A percentile compares a stretch with the other conserved stretches of the same genome.
These are phyloP conservation scores for Napeogenes sylphis DNA, from an alignment of 2,888 invertebrate species.

Conservation along the genomic window DNA sequence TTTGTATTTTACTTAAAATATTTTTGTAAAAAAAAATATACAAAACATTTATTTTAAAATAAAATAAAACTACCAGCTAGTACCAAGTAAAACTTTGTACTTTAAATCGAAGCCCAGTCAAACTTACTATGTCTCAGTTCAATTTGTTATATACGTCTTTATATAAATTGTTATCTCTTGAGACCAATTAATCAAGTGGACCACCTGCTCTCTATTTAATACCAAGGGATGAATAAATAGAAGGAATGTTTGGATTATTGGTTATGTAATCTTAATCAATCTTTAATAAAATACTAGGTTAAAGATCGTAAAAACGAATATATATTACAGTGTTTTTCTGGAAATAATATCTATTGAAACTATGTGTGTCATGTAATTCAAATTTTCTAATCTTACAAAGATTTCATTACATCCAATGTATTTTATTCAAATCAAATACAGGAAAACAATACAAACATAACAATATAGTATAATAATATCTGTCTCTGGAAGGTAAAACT, in stretches of 20 bases:
- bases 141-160: slow-evolving; percentile 20
- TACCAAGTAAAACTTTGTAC: slow-evolving; percentile 10
- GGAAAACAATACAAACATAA: not conserved
- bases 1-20: too few species aligned
- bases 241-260: not conserved
- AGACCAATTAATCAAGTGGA: slow-evolving; percentile 62
- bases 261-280: not conserved
- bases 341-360: not conserved
- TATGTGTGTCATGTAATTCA: too few species aligned
- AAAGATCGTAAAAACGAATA: not conserved
- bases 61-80: not conserved
- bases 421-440: not conserved
- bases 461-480: slow-evolving; percentile 1
- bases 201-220: slow-evolving; percentile 63
- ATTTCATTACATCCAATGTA: not conserved
- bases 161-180: slow-evolving; percentile 38
- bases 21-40: too few species aligned
- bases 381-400: too few species aligned
- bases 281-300: too few species aligned
- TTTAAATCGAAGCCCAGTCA: slow-evolving; percentile 18
- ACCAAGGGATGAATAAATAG: slow-evolving; percentile 33
- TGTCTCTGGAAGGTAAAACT: slow-evolving; percentile 25
- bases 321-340: not conserved
- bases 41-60: too few species aligned
- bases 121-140: slow-evolving; percentile 17